Base-by-base conservation (phyloP, 2,888 invertebrate genomes). In the Rosalia funebris region DNA sequence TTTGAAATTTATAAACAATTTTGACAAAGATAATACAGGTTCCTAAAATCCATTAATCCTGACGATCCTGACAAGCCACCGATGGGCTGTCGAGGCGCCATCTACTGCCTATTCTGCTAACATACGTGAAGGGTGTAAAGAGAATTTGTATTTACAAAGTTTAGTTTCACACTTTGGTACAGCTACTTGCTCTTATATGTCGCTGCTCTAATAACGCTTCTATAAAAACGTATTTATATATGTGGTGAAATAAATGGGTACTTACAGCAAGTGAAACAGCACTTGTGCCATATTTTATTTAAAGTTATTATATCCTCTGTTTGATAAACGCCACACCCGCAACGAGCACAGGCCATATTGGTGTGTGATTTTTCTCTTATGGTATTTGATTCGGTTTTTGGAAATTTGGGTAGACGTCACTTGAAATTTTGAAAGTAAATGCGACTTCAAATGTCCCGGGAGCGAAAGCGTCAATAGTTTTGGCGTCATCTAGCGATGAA, bases 271-370 rank as follows among this genome's bases (percentile, higher is more conserved):
- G 69, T 68, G 57, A 75, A 75, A 57, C 75, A 76, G 42, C 69
- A 66, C 48, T 71, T 75, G 44, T 76, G 75, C 75, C 75, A 77
- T 19, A 74, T 68, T 70, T 75, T 75, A 57, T 75, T 77, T 57
- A 76, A 45, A 11, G 71, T 66, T 52, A 74, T 71, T 62, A 71
- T 71, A 45, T 74, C 73, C 53, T 72, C 71, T 1, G 72, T 67
- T 59, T 67, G 65, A 52, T 63, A 70, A 44, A 75, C 66, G 11
- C 70, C 69, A 52, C 68, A 66, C n/a, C 72, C 73, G 53, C 75
- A 75, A 34, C 73, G 66, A 4, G 72, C 72, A 60, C 75, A 75
- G 11, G 71, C 63, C 72, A 73, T 72, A n/a, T n/a, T n/a, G n/a
- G n/a, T n/a, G n/a, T n/a, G n/a, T n/a, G n/a, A n/a, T n/a, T n/a